A percentile compares a stretch with the other conserved stretches of the same genome.
phyloP scores from a whole-genome alignment of 1,140 invertebrate genomes.

The Solenopsis invicta region DNA sequence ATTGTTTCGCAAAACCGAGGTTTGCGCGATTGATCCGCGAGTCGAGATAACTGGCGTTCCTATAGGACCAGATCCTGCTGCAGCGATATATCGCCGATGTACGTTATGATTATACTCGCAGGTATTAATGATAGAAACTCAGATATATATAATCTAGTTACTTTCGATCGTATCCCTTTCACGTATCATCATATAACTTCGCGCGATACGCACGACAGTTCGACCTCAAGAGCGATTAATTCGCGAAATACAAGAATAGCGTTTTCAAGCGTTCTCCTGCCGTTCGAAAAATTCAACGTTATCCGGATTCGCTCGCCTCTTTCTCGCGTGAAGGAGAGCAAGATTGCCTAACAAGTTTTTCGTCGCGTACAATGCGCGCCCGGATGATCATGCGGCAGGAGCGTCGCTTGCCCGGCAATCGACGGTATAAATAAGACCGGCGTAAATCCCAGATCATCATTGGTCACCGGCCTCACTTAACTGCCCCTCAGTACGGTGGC shows the following conservation, averaged over 20 bases:
- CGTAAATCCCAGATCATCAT: constrained; percentile 49
- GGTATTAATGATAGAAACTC: constrained; percentile 51
- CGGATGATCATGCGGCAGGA: constrained; percentile 18
- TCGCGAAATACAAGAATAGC: not conserved
- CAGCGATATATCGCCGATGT: constrained; percentile 19
- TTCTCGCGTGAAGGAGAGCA: constrained; percentile 27
- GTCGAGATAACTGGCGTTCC: constrained; percentile 64
- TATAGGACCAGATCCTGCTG: constrained; percentile 31
- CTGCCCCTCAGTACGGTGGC: constrained; percentile 63
- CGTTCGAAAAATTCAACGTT: not conserved
- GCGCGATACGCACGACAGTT: not conserved
- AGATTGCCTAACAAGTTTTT: constrained; percentile 47
- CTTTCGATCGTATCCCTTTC: not conserved
- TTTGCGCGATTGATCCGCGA: constrained; percentile 55
- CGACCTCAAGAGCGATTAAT: not conserved
- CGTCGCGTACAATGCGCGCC: constrained; percentile 8
- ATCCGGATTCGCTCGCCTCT: not conserved
- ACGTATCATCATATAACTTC: not conserved
- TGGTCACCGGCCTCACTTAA: constrained; percentile 47
- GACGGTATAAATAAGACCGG: constrained; percentile 21
- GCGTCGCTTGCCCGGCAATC: not conserved
- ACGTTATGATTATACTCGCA: constrained; percentile 42
- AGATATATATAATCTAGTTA: constrained; percentile 29
- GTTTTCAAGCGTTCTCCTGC: not conserved
- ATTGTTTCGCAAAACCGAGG: constrained; percentile 64